phyloP scores from a whole-genome alignment of 2,797 vertebrate genomes.

The Megaceryle alcyon region DNA sequence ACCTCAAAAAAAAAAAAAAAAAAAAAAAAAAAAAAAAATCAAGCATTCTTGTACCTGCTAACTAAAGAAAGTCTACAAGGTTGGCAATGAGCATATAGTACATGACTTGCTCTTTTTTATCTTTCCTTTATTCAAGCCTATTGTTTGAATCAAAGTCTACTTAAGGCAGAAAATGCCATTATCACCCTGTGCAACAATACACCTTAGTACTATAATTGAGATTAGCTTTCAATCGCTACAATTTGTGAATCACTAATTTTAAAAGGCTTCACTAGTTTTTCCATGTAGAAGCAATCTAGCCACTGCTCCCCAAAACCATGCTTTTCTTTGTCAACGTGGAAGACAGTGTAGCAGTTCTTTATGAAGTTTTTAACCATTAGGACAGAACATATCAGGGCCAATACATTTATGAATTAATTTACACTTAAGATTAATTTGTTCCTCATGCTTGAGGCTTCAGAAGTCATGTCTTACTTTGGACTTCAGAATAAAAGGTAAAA shows the following conservation, averaged over 20 bases:
- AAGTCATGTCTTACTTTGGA: neutral
- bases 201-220: conserved; percentile 59
- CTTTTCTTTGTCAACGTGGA: conserved; percentile 1
- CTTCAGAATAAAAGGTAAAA: conserved; percentile 6
- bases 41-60: neutral
- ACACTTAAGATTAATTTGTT: neutral
- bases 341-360: neutral
- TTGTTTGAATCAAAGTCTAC: conserved; percentile 53
- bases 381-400: neutral
- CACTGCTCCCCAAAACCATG: conserved; percentile 36
- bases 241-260: conserved; percentile 71
- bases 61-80: neutral
- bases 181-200: conserved; percentile 50
- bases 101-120: conserved; percentile 13
- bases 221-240: conserved; percentile 69
- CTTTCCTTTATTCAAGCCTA: conserved; percentile 9
- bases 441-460: neutral
- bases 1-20: neutral
- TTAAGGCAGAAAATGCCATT: conserved; percentile 68
- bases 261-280: conserved; percentile 46
- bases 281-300: conserved; percentile 46
- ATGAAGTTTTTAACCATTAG: conserved; percentile 18
- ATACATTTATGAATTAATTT: neutral
- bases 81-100: neutral
- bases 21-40: neutral